Conservation (phyloP, 2,888 invertebrate genomes). For the Amphipyra tragopoginis region DNA sequence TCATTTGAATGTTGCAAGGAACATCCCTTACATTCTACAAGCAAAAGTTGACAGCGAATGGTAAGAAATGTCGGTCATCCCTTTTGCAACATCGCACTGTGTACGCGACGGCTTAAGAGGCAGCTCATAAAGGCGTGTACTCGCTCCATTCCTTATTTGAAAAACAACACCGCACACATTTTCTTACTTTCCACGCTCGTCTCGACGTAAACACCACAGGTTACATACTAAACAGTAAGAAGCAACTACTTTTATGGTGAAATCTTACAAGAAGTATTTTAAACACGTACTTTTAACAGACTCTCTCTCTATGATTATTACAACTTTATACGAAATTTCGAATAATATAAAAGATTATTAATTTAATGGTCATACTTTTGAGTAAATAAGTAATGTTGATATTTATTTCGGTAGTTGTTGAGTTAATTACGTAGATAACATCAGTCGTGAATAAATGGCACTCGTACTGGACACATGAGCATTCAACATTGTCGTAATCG, state of each 20-base stretch:
- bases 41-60: constrained; percentile 40
- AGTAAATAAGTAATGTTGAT: too few species aligned
- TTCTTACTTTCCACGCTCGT: constrained; percentile 64
- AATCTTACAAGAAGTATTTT: constrained; percentile 47
- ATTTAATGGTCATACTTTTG: too few species aligned
- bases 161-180: constrained; percentile 62
- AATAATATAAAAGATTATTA: constrained; percentile 1
- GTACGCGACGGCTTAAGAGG: constrained; percentile 46
- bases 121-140: constrained; percentile 55
- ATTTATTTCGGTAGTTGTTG: too few species aligned
- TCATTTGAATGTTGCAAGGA: constrained; percentile 23
- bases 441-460: too few species aligned
- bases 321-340: constrained; percentile 21
- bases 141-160: constrained; percentile 65
- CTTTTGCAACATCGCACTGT: constrained; percentile 42
- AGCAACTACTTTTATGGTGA: constrained; percentile 45
- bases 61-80: constrained; percentile 64
- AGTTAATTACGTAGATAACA: too few species aligned
- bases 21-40: constrained; percentile 42
- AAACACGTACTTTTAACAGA: constrained; percentile 34
- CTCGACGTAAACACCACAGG: constrained; percentile 56
- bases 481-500: too few species aligned
- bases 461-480: too few species aligned
- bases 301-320: constrained; percentile 20
- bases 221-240: constrained; percentile 58